Percentiles rank a stretch among this genome's conserved stretches.
Conservation (phyloP, 2,888 invertebrate species). For the Notodonta dromedarius region DNA sequence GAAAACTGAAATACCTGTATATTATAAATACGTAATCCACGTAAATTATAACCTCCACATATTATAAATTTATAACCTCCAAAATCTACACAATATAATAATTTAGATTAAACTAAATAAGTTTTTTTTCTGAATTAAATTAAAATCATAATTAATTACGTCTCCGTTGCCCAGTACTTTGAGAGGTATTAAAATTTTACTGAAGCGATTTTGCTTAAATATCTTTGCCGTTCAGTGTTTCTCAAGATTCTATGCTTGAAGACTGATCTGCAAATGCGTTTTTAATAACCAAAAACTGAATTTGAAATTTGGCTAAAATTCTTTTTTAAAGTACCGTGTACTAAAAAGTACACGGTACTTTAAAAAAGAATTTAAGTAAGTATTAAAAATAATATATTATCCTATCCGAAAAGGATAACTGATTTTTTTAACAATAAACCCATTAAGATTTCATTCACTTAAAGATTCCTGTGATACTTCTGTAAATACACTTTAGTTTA, state of each 20-base stretch:
- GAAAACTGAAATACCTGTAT: neutral
- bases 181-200: slow-evolving; percentile 8
- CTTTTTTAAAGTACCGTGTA: no score
- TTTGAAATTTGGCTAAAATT: no score
- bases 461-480: slow-evolving; percentile 75
- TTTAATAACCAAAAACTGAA: no score
- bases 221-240: neutral
- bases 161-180: slow-evolving; percentile 10
- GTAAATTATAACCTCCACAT: neutral
- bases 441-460: slow-evolving; percentile 28
- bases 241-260: neutral
- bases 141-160: no score
- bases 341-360: no score
- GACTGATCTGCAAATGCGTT: neutral
- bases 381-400: no score
- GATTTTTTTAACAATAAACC: neutral
- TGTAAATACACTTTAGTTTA: slow-evolving; percentile 58
- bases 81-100: no score
- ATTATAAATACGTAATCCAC: neutral
- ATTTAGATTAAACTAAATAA: neutral
- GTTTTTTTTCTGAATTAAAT: neutral
- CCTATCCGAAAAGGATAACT: no score
- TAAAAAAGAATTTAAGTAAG: no score
- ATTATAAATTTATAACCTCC: no score
- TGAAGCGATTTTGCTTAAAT: slow-evolving; percentile 10